Evolutionary conservation across 2,888 invertebrate species (phyloP).

Genomic region (Hypsopygia costalis): DNA sequence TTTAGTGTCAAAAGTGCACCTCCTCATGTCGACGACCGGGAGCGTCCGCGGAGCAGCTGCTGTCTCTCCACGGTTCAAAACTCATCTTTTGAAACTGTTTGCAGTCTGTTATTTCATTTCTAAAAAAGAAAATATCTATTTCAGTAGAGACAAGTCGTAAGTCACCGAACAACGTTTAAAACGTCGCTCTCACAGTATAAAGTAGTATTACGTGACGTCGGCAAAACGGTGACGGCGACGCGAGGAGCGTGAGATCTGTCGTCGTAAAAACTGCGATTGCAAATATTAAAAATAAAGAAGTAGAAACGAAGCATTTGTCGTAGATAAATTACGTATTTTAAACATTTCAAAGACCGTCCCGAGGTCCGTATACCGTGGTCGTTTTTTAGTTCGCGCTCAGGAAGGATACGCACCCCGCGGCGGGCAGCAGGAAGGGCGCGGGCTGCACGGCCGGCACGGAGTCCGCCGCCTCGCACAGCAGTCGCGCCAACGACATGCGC

Average conservation of each 20-base stretch:
- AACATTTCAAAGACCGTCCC: neutral
- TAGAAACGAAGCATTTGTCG: too few species aligned
- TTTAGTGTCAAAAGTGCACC: too few species aligned
- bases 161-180: too few species aligned
- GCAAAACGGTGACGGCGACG: too few species aligned
- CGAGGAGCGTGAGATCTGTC: too few species aligned
- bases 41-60: neutral
- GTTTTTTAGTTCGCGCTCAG: neutral
- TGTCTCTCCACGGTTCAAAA: slow-evolving; percentile 13
- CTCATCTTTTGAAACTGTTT: slow-evolving; percentile 2
- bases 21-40: too few species aligned
- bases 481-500: slow-evolving; percentile 84
- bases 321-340: too few species aligned
- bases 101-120: slow-evolving; percentile 28
- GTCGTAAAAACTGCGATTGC: too few species aligned
- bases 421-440: slow-evolving; percentile 26
- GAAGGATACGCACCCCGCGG: slow-evolving; percentile 22
- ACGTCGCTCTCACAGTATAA: too few species aligned
- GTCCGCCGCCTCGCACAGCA: slow-evolving; percentile 91
- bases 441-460: slow-evolving; percentile 32
- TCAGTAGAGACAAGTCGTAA: neutral
- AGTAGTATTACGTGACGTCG: too few species aligned
- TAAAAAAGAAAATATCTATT: slow-evolving; percentile 15
- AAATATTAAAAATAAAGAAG: too few species aligned
- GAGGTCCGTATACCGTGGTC: neutral